Conservation (phyloP, 2,888 invertebrate species). For the Salticus scenicus region DNA sequence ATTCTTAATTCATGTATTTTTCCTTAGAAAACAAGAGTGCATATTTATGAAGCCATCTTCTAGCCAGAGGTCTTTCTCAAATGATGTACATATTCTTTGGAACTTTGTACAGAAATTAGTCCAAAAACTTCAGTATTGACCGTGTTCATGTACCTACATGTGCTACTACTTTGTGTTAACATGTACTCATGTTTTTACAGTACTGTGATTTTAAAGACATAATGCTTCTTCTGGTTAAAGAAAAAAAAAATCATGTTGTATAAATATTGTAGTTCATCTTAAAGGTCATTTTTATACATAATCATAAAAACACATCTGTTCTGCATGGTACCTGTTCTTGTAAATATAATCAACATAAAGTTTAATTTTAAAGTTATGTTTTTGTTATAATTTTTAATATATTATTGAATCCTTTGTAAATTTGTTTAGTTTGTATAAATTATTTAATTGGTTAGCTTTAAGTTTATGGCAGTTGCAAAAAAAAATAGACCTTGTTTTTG, state of each 20-base stretch:
- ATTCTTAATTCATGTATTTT: conserved; percentile 1
- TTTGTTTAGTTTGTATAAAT: not conserved
- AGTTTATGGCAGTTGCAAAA: conserved; percentile 52
- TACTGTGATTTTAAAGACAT: conserved; percentile 62
- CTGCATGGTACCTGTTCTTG: conserved; percentile 7
- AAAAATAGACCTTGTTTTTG: no score
- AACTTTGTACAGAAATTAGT: conserved; percentile 48
- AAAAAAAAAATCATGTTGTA: conserved; percentile 4
- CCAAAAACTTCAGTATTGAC: conserved; percentile 57
- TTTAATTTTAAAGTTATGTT: conserved; percentile 37
- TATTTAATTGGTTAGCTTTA: conserved; percentile 24
- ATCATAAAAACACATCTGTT: not conserved
- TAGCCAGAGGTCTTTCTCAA: conserved; percentile 40
- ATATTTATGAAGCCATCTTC: conserved; percentile 30
- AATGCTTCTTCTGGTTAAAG: conserved; percentile 12
- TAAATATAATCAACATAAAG: conserved; percentile 23
- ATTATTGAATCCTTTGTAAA: not conserved
- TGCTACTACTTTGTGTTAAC: conserved; percentile 8
- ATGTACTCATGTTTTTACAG: conserved; percentile 48
- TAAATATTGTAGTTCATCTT: conserved; percentile 40
- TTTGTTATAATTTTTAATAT: conserved; percentile 58
- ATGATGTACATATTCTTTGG: conserved; percentile 52
- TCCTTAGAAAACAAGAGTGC: conserved; percentile 21
- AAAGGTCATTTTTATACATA: conserved; percentile 56
- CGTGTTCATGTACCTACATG: conserved; percentile 45